These are phyloP conservation scores for Jordanella pulchra DNA, from an alignment of 2,797 vertebrate species.

Conservation along the genomic window DNA sequence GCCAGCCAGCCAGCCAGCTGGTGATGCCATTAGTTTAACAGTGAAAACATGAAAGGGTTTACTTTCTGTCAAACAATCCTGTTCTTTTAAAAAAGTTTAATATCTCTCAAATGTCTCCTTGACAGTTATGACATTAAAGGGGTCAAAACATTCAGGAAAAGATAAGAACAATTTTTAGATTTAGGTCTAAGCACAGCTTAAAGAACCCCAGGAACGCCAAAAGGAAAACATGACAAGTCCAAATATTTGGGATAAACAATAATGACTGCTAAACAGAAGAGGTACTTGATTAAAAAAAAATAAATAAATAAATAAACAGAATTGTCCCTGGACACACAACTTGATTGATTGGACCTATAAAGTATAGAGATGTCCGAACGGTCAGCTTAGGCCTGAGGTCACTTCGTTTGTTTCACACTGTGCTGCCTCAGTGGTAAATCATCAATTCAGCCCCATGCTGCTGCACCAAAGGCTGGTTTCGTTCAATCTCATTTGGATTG, in stretches of 20 bases:
- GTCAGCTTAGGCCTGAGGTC: conserved; percentile 44
- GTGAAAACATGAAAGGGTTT: not conserved
- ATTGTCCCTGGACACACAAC: conserved; percentile 35
- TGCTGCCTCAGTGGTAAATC: conserved; percentile 19
- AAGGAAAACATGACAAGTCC: conserved; percentile 6
- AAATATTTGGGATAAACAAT: conserved; percentile 1
- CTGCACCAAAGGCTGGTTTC: conserved; percentile 49
- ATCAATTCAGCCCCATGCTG: conserved; percentile 27
- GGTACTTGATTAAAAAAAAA: not conserved
- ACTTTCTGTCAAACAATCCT: not conserved
- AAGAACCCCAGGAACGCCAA: not conserved
- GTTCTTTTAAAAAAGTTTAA: not conserved
- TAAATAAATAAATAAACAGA: conserved; percentile 37
- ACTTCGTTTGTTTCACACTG: conserved; percentile 43
- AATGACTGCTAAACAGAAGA: conserved; percentile 17
- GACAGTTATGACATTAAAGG: not conserved
- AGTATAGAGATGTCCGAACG: conserved; percentile 38
- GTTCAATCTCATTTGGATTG: conserved; percentile 65
- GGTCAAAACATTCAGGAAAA: not conserved
- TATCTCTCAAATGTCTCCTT: not conserved
- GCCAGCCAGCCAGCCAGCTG: no score
- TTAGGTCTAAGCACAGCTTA: not conserved
- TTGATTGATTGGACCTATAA: conserved; percentile 57
- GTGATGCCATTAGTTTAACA: not conserved
- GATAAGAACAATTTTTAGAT: not conserved